Percentiles rank a stretch among this genome's conserved stretches.
These are phyloP conservation scores for Folsomia manolachei DNA, from an alignment of 2,888 invertebrate species.

Conservation along the genomic window DNA sequence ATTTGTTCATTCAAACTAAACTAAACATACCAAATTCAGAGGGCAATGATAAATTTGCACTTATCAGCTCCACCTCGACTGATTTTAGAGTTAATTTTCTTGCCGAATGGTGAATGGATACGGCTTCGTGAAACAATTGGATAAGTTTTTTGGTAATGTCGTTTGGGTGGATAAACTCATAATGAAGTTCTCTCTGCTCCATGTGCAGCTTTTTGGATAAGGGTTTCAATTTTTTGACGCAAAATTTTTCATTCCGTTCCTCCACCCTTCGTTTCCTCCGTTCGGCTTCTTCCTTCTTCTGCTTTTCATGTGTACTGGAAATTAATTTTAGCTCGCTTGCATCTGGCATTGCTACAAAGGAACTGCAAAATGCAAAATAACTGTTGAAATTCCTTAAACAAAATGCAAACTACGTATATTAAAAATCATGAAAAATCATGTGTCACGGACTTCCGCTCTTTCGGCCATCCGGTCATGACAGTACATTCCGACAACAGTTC, in stretches of 20 bases:
- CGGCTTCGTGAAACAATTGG: slow-evolving; percentile 26
- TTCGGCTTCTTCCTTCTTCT: slow-evolving; percentile 14
- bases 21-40: background rate
- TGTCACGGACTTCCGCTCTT: too few relatives aligned
- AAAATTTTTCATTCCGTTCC: background rate
- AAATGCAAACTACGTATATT: too few relatives aligned
- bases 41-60: background rate
- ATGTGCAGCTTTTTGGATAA: slow-evolving; percentile 17
- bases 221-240: background rate
- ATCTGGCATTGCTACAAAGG: background rate
- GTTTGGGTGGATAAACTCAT: slow-evolving; percentile 31
- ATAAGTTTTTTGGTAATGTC: slow-evolving; percentile 21
- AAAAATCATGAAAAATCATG: too few relatives aligned
- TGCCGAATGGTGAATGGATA: slow-evolving; percentile 24
- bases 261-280: slow-evolving; percentile 11
- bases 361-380: too few relatives aligned
- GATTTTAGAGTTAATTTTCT: slow-evolving; percentile 19
- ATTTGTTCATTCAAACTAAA: background rate
- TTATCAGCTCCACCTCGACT: background rate
- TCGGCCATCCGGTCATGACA: background rate
- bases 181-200: slow-evolving; percentile 26
- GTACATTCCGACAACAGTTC: slow-evolving; percentile 12
- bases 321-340: background rate
- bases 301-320: slow-evolving; percentile 4
- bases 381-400: too few relatives aligned